Evolutionary conservation across 1,140 invertebrate genomes (phyloP), one percentile per base, ranked within the genome.

Genomic region (Ceratosolen fusciceps): DNA sequence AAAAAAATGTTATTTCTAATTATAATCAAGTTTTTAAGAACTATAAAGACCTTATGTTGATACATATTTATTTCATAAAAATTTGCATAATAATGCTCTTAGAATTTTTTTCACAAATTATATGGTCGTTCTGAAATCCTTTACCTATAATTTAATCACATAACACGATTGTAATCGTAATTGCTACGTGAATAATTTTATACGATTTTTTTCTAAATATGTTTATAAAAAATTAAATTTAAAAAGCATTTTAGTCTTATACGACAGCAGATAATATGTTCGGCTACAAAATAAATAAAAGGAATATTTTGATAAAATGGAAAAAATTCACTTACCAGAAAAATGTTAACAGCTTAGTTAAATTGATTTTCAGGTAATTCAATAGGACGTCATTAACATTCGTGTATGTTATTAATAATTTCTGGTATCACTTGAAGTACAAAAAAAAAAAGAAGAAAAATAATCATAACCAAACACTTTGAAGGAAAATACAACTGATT

Each of bases 21-120:
- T 26, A 21, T 26, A 34, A 65, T 34, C 12, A 43, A 43, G 39
- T 43, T 43, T 43, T 43, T 43, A 5, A 43, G 5, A 12, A 43
- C 5, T 43, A 43, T 43, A 43, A 43, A 43, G 39, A 7, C n/a
- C n/a, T n/a, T n/a, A n/a, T n/a, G n/a, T n/a, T n/a, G n/a, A n/a
- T n/a, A n/a, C n/a, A n/a, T n/a, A n/a, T n/a, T 5, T 12, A n/a
- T 80, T 82, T 56, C 77, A 71, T 29, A 83, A 74, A 77, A 83
- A 84, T 71, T 62, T 75, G 81, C 70, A 80, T 73, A 81, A 71
- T 79, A 65, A 74, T 21, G 80, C 79, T 49, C 77, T 74, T 83
- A 82, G 81, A 75, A 78, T 83, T 82, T 74, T 79, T 77, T 78
- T 73, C 29, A 73, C n/a, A 52, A 80, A 78, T 47, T 73, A 74